phyloP scores from a whole-genome alignment of 1,140 invertebrate genomes.

The Papilio glaucus region DNA sequence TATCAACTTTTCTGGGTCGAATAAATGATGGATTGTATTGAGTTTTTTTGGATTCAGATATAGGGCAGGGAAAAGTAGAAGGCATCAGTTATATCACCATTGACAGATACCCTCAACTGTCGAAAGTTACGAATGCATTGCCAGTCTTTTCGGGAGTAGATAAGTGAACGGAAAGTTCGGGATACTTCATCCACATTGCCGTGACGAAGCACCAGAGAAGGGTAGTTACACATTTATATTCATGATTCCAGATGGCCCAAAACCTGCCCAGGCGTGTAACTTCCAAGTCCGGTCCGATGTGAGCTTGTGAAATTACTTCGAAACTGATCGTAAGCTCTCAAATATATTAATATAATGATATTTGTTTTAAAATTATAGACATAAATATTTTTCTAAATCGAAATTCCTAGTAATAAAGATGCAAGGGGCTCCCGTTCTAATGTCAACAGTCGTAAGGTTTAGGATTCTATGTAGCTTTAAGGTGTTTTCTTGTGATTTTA shows the following conservation, averaged over 20 bases:
- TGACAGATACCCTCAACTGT: no score
- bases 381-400: slow-evolving; percentile 63
- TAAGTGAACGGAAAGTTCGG: no score
- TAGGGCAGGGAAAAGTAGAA: no score
- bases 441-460: slow-evolving; percentile 48
- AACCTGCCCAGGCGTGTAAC: not conserved
- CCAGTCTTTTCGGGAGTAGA: no score
- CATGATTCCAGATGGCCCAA: not conserved
- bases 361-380: slow-evolving; percentile 50
- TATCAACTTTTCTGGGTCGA: no score
- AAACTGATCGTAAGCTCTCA: slow-evolving; percentile 47
- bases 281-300: not conserved
- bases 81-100: no score
- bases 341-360: slow-evolving; percentile 39
- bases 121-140: no score
- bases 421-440: slow-evolving; percentile 57
- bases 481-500: slow-evolving; percentile 29
- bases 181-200: no score
- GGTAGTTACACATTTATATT: not conserved
- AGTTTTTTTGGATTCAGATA: no score
- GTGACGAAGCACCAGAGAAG: slow-evolving; percentile 1
- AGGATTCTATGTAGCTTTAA: slow-evolving; percentile 39
- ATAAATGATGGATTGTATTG: no score
- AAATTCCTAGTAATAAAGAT: slow-evolving; percentile 45
- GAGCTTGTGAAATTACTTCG: not conserved